These are phyloP conservation scores for Platysternon megacephalum DNA, from an alignment of 2,113 vertebrate genomes.

Conservation along the genomic window DNA sequence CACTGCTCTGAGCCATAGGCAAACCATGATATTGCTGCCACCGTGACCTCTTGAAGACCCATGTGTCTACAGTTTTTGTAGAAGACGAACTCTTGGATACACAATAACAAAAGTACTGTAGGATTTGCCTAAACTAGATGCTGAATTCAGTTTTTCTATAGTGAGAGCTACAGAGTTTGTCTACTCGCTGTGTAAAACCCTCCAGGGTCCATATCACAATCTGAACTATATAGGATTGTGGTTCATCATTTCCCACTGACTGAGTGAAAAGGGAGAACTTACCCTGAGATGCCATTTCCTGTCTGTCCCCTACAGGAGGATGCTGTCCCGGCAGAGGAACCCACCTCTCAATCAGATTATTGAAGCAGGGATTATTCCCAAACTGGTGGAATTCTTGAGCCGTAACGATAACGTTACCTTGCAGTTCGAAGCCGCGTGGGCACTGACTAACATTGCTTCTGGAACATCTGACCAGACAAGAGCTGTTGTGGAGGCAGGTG, in stretches of 20 bases:
- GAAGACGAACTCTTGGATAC: neutral
- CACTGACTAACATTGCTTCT: conserved; percentile 92
- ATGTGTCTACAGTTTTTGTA: neutral
- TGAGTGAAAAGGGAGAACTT: neutral
- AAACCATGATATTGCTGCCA: neutral
- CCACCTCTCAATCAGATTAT: conserved; percentile 86
- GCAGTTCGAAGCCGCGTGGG: conserved; percentile 95
- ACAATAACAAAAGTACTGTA: neutral
- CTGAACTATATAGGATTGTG: neutral
- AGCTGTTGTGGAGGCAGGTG: conserved; percentile 88
- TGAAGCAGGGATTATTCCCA: conserved; percentile 83
- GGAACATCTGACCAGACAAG: conserved; percentile 89
- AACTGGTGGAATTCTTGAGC: conserved; percentile 87
- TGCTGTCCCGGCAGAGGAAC: conserved; percentile 86
- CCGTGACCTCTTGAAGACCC: neutral
- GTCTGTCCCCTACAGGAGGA: conserved; percentile 75
- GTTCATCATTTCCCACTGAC: neutral
- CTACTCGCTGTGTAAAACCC: neutral
- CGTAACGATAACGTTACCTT: conserved; percentile 73
- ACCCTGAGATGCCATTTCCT: neutral
- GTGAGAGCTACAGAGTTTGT: too few relatives aligned
- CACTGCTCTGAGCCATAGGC: neutral
- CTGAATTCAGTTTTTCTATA: neutral
- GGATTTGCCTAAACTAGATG: neutral
- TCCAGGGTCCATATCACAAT: neutral